Percentiles rank a stretch among this genome's conserved stretches.
phyloP scores from a whole-genome alignment of 23 tunicate species.

The Pegea sp. region DNA sequence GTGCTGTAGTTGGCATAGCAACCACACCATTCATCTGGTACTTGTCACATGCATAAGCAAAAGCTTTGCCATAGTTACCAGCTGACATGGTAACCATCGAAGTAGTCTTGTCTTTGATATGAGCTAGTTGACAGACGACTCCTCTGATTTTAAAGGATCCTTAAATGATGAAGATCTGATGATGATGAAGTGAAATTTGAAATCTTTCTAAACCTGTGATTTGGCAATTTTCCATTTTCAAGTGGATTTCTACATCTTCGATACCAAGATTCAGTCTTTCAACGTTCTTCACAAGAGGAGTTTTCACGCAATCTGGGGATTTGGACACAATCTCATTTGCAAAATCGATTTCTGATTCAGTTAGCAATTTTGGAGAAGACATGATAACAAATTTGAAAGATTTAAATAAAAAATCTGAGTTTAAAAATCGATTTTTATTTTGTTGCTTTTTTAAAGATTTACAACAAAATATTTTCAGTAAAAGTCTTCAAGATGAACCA shows the following conservation, averaged over 20 bases:
- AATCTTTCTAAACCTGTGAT: constrained; percentile 12
- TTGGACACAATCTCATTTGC: constrained; percentile 16
- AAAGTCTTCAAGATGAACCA: no score
- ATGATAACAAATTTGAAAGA: no score
- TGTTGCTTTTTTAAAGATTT: no score
- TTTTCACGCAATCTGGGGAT: constrained; percentile 30
- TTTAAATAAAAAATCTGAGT: no score
- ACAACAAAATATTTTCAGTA: no score
- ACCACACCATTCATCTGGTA: constrained; percentile 19
- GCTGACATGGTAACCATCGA: constrained; percentile 46
- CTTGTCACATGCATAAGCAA: constrained; percentile 15
- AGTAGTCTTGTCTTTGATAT: neutral
- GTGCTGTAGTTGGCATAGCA: constrained; percentile 42
- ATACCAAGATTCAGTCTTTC: constrained; percentile 11
- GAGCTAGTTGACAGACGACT: constrained; percentile 22
- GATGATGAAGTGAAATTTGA: neutral
- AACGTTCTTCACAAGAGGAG: constrained; percentile 35
- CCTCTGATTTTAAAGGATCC: constrained; percentile 54
- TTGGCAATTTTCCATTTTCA: constrained; percentile 59
- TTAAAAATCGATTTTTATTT: no score
- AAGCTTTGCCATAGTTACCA: constrained; percentile 55
- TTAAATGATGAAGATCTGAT: neutral
- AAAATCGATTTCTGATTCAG: constrained; percentile 6
- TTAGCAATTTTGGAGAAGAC: constrained; percentile 1
- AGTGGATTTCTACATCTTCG: constrained; percentile 29